Base-by-base conservation (phyloP, 2,797 vertebrate species). In the Agapornis canus region DNA sequence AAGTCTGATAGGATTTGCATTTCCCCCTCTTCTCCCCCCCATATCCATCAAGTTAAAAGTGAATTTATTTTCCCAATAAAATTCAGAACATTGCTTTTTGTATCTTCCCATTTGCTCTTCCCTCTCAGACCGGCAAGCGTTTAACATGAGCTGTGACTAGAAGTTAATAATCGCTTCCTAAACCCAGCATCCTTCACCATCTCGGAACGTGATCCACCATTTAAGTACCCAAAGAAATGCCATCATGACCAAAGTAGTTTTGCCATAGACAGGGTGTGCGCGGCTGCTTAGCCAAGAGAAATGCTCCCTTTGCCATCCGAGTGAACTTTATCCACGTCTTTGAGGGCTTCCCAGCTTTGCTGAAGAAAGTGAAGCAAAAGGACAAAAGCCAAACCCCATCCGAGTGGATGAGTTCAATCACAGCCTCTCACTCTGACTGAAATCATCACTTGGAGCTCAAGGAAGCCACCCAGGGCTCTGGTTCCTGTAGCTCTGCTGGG, bases 131-230 rank as follows among this genome's bases (percentile, higher is more conserved):
- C 68, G 15, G 56, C 48, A 15, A 48, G 13, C 2, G 11, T n/a
- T 60, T 32, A 79, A 64, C 59, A 18, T 45, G 11, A 82, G 68
- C 72, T 57, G 49, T 49, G 78, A 93, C 40, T 86, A 69, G 56
- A 93, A 95, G 86, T 83, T 91, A 68, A 89, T 93, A 89, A 89
- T 89, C 64, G 3, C 94, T 79, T 51, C 76, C 76, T 45, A 42
- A 89, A 83, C 43, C 19, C 35, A 1, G 4, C 85, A 22, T 83
- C 59, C 63, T 60, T 65, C 77, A 66, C 77, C 39, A 11, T 35
- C 78, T 70, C 66, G 77, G 69, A 45, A 13, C 52, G 43, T 20
- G 61, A 89, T 27, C 73, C 86, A 49, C 52, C 71, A 72, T 76
- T 76, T 49, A 91, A 86, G 91, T 49, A 83, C 86, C 73, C 86